Base-by-base conservation (phyloP, 2,797 vertebrate genomes). In the Microcaecilia unicolor region DNA sequence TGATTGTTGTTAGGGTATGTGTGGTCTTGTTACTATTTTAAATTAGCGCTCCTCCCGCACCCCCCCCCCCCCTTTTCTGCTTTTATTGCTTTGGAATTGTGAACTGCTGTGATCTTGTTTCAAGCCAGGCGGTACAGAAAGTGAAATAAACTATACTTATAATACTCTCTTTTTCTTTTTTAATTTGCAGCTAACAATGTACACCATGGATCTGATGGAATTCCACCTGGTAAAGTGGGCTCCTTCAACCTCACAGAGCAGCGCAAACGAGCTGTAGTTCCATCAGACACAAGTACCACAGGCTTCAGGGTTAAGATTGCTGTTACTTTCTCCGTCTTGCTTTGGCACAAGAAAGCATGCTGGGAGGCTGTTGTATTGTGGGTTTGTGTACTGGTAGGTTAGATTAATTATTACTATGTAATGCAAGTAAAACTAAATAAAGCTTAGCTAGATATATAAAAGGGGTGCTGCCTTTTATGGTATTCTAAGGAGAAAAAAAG, bases 121-220 rank as follows among this genome's bases (percentile, higher is more conserved):
- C n/a, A n/a, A n/a, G n/a, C n/a, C n/a, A n/a, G n/a, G n/a, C n/a
- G n/a, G n/a, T n/a, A n/a, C n/a, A n/a, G n/a, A n/a, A n/a, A n/a
- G n/a, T n/a, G n/a, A n/a, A n/a, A n/a, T n/a, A n/a, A n/a, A n/a
- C n/a, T n/a, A n/a, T n/a, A n/a, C n/a, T n/a, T n/a, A n/a, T 28
- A 3, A 31, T 20, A 4, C 6, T 34, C 4, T 14, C 7, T 26
- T 31, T 4, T 15, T 23, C 18, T 55, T 61, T 55, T 58, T 58
- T 83, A 48, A 49, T 17, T 75, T 91, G 44, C 90, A 97, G 92
- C 81, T 98, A 96, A 98, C 86, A 86, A 62, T 67, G 54, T 81
- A 74, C 84, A 71, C 57, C 40, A 44, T 40, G 38, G 84, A 78
- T 67, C 56, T 65, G 63, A 70, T 64, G 84, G 80, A 78, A 89